Percentiles rank a stretch among this genome's conserved stretches.
Conservation (phyloP, 2,888 invertebrate species). For the Agrotis ipsilon region DNA sequence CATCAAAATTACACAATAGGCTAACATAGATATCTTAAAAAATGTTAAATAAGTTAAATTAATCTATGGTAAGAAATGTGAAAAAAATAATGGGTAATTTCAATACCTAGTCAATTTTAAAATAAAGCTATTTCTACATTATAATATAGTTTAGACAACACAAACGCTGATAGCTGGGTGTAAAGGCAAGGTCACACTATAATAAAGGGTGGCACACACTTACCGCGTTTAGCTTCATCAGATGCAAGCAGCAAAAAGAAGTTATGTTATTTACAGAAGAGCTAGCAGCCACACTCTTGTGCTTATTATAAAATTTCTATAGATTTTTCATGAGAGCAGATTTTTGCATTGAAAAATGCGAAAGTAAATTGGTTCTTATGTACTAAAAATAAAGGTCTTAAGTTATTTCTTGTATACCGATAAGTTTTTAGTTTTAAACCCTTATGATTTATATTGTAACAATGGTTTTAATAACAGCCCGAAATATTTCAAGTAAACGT, state of each 20-base stretch:
- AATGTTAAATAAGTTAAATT: too few relatives aligned
- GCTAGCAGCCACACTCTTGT: constrained; percentile 77
- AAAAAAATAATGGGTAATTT: too few relatives aligned
- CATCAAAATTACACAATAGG: too few relatives aligned
- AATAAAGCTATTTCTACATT: neutral
- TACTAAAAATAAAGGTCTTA: neutral
- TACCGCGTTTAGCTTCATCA: constrained; percentile 89
- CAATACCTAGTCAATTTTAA: neutral
- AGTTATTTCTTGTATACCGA: too few relatives aligned
- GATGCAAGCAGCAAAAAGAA: constrained; percentile 88
- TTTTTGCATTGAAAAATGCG: neutral
- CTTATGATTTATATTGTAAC: too few relatives aligned
- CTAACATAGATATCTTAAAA: too few relatives aligned
- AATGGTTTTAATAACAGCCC: too few relatives aligned
- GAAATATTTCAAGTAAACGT: too few relatives aligned
- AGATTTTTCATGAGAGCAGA: constrained; percentile 48
- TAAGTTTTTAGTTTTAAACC: too few relatives aligned
- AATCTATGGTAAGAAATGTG: too few relatives aligned
- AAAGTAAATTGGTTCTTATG: too few relatives aligned
- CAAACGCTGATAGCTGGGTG: constrained; percentile 16
- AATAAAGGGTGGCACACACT: constrained; percentile 72
- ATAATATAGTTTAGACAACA: constrained; percentile 23
- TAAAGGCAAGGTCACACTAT: constrained; percentile 43
- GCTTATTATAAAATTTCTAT: constrained; percentile 47
- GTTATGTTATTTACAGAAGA: constrained; percentile 86